Evolutionary conservation across 1,140 invertebrate genomes (phyloP), one percentile per base, ranked within the genome.

Genomic region (Nasonia vitripennis): DNA sequence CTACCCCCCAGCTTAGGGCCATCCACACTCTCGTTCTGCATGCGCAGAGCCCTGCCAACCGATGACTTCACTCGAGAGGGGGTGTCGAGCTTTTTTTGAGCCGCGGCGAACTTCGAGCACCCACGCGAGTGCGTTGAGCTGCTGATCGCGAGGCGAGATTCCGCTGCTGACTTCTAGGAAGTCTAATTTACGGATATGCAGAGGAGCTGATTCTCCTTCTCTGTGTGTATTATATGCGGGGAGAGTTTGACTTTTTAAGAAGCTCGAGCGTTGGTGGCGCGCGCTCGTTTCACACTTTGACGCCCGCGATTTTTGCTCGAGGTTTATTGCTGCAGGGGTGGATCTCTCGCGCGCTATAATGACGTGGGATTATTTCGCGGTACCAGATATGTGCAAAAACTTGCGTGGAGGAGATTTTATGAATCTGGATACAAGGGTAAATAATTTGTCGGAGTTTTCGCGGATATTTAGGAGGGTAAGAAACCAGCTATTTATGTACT

Each of bases 31-130:
- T 37, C 14, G 37, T 34, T 23, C 20, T 75, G 78, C 62, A 70
- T 23, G 62, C 31, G 51, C 31, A 62, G 14, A 45, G 12, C 41
- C 78, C 9, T 80, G 31, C 67, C 55, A n/a, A 17, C 6, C 55
- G 78, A 62, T 20, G 78, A 62, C 14, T 37, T 79, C 23, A 34
- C 77, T 78, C 68, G 70, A 10, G 10, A 31, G 68, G 68, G 68
- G 68, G 27, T 77, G 4, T 74, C n/a, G 74, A 48, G 7, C 45
- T 45, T 48, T 48, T 48, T 41, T 23, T 7, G 1, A n/a, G 5
- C 17, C 74, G 17, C 74, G 74, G 12, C 34, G 68, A 31, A 71
- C 9, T 31, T 34, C 68, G 68, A 71, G 0, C 12, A 31, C 68
- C 68, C 68, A 71, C 68, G 68, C 31, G 14, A 31, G 68, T 71